phyloP scores from a whole-genome alignment of 2,113 vertebrate species.

The Neogobius melanostomus region DNA sequence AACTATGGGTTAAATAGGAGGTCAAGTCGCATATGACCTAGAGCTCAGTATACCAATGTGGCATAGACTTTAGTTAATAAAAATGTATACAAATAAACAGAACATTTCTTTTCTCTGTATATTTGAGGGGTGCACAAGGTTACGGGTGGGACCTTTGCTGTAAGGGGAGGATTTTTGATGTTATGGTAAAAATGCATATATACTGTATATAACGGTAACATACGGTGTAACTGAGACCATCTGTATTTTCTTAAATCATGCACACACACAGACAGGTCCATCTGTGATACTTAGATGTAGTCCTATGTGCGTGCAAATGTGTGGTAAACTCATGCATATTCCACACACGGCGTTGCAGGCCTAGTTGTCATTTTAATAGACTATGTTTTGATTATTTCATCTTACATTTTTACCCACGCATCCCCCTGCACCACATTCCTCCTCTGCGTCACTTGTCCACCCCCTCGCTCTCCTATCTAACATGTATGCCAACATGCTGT shows the following conservation, averaged over 20 bases:
- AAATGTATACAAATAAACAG: no score
- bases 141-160: no score
- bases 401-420: neutral
- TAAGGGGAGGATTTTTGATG: no score
- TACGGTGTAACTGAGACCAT: neutral
- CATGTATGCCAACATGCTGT: conserved; percentile 56
- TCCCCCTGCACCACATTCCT: neutral
- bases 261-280: neutral
- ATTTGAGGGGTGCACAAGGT: no score
- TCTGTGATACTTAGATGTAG: neutral
- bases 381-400: conserved; percentile 3
- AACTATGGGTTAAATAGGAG: no score
- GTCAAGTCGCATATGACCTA: no score
- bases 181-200: neutral
- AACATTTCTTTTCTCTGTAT: no score
- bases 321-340: neutral
- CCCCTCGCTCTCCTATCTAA: conserved; percentile 28
- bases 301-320: neutral
- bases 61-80: no score
- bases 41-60: no score
- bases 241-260: neutral
- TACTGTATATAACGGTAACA: neutral
- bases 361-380: neutral
- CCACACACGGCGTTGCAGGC: neutral
- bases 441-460: conserved; percentile 8